phyloP scores from a whole-genome alignment of 2,113 vertebrate species.

The Astatoreochromis straeleni region DNA sequence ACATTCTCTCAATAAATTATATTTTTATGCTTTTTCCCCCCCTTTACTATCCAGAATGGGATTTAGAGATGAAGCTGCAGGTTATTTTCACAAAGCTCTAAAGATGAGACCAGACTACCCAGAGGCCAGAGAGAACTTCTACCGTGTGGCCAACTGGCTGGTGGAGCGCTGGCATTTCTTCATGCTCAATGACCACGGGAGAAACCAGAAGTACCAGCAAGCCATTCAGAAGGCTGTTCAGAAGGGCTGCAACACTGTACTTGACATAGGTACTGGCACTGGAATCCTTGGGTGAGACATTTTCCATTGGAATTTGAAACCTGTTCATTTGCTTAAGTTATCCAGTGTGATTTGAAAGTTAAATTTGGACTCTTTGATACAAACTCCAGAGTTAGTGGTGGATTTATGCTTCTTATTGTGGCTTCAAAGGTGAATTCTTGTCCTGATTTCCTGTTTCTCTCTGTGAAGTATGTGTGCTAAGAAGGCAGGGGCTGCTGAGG shows the following conservation, averaged over 20 bases:
- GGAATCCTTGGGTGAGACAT: constrained; percentile 87
- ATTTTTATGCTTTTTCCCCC: neutral
- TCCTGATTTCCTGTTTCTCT: neutral
- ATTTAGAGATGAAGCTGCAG: constrained; percentile 94
- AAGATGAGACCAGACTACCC: constrained; percentile 86
- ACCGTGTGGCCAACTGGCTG: constrained; percentile 95
- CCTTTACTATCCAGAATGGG: constrained; percentile 80
- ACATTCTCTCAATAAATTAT: neutral
- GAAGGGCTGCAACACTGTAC: constrained; percentile 80
- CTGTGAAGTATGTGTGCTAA: constrained; percentile 89
- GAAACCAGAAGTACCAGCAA: constrained; percentile 85
- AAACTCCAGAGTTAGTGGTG: neutral
- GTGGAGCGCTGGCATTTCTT: constrained; percentile 98
- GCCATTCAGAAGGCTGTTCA: constrained; percentile 84
- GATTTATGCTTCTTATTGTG: neutral
- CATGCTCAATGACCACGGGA: constrained; percentile 92
- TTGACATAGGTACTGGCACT: constrained; percentile 96
- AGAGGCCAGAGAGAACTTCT: constrained; percentile 96
- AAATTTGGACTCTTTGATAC: neutral
- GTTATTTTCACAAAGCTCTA: constrained; percentile 92
- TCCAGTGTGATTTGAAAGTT: neutral
- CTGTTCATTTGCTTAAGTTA: neutral
- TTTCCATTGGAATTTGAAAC: neutral
- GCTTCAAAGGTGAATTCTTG: neutral
- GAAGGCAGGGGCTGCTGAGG: constrained; percentile 81